Base-by-base conservation (phyloP, 2,113 vertebrate species). In the Chlorodrepanis virens region DNA sequence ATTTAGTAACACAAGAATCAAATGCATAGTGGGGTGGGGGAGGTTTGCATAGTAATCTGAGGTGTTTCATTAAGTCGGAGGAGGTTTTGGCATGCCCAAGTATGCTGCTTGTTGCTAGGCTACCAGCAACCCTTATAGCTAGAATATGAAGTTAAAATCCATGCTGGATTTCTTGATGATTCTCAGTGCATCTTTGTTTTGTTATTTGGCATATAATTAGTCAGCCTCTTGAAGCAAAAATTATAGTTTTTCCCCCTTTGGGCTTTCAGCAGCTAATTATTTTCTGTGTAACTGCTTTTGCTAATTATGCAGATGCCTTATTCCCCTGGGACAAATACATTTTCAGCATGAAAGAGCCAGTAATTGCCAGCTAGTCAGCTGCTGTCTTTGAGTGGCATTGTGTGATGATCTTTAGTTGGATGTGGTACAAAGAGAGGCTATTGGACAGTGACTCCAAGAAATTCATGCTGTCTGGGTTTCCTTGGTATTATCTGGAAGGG, bases 61-160 rank as follows among this genome's bases (percentile, higher is more conserved):
- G 60, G 75, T 78, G 76, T 91, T 97, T 91, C 65, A 83, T 96
- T 84, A 83, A 94, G 61, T 81, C 37, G 17, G 80, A 72, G 78
- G 77, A 96, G 87, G 57, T 76, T 94, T 96, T 97, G 87, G 89
- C 96, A 89, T 83, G 95, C 90, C 90, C 69, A 82, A 90, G 77
- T 92, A 87, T 83, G 63, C 83, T 94, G 89, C 86, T 93, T 93
- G 98, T 98, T 98, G 98, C 98, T 98, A 97, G 95, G 98, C 96
- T 97, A 98, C 98, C 72, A 67, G 45, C 69, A 97, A 88, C 88
- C 78, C 90, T 88, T 89, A 63, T 15, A 93, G 63, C 87, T 95
- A 76, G 92, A 97, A 96, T 94, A 96, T 94, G 83, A 87, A 89
- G 95, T 64, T 96, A 96, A 97, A 97, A 95, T 96, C 94, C 85